Evolutionary conservation across 2,797 vertebrate genomes (phyloP), one percentile per base, ranked within the genome.

Genomic region (Lepus townsendii): DNA sequence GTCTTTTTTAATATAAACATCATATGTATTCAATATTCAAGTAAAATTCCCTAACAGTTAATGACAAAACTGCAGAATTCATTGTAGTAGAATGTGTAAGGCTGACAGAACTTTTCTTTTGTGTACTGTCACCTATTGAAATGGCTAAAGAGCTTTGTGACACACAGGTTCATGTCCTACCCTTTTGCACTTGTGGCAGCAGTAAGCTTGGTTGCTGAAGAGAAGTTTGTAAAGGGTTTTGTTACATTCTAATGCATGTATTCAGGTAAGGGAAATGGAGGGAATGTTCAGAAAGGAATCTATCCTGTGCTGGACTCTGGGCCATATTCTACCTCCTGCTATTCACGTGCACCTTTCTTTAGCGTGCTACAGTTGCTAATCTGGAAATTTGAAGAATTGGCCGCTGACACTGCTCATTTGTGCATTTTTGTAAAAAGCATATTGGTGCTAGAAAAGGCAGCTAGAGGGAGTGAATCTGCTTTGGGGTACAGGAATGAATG

Each of bases 401-500:
- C 98, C 96, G 96, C 98, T 98, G 98, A 98, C 98, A 98, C 98
- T 99, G 98, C 98, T 99, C 98, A 98, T 98, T 98, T 98, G 98
- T 98, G 98, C 98, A 95, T 98, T 99, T 98, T 98, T 95, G 98
- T 97, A 12, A 71, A 96, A 98, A 98, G 98, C 98, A 98, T 98
- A 98, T 98, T 98, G 98, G 98, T 99, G 98, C 98, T 99, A 99
- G 98, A 98, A 98, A 98, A 98, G 98, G 98, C 98, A 99, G 98
- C 98, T 99, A 98, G 98, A 98, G 97, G 92, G 98, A 98, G 97
- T 95, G 97, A 98, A 97, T 98, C 97, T 98, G 97, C 98, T 88
- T 96, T 97, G 98, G 97, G 98, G 98, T 98, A 97, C 97, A 98
- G 98, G 98, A 98, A 96, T 98, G 98, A 98, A 98, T 98, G 98